Evolutionary conservation across 2,888 invertebrate genomes (phyloP), one percentile per base, ranked within the genome.

Genomic region (Glyphotaelius pellucidus): DNA sequence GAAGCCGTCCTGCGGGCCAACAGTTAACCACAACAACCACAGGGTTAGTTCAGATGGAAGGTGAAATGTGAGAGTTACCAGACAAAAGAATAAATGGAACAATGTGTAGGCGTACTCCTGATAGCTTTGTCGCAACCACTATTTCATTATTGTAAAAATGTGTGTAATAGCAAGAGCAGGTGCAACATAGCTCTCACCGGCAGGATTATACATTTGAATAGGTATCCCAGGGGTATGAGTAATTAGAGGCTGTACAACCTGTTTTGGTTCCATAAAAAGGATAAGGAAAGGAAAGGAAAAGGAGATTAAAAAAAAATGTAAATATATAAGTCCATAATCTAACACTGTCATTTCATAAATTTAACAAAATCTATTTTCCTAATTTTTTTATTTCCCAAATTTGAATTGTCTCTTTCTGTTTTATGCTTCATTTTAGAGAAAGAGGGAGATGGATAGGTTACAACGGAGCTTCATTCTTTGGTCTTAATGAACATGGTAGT

Each of bases 1-100:
- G 95, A 95, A 52, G 94, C 94, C 84, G 94, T 95, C 93, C 95
- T 95, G 92, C 95, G 92, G 86, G 83, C 52, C 47, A 83, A 12
- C 81, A 32, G 25, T 25, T n/a, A 67, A n/a, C 67, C 67, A 67
- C 25, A 52, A 52, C 31, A 38, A 67, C 35, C 42, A 79, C 42
- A 79, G 67, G n/a, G 67, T 67, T 67, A 67, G 67, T 67, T 67
- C 25, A 35, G 83, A 83, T 83, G 38, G 35, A 32, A 11, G 25
- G 83, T 83, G 35, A 83, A 25, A 83, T 35, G 67, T 67, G 67
- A 67, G n/a, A n/a, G 25, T 4, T 67, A 25, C 2, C 25, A 67
- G 67, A 67, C 9, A 67, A 67, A 67, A 67, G 67, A 9, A 67
- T 67, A n/a, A 67, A 2, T 67, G 67, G 67, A 7, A 67, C 9